Evolutionary conservation across 2,797 vertebrate species (phyloP), one percentile per base, ranked within the genome.

Genomic region (Crenuchus spilurus): DNA sequence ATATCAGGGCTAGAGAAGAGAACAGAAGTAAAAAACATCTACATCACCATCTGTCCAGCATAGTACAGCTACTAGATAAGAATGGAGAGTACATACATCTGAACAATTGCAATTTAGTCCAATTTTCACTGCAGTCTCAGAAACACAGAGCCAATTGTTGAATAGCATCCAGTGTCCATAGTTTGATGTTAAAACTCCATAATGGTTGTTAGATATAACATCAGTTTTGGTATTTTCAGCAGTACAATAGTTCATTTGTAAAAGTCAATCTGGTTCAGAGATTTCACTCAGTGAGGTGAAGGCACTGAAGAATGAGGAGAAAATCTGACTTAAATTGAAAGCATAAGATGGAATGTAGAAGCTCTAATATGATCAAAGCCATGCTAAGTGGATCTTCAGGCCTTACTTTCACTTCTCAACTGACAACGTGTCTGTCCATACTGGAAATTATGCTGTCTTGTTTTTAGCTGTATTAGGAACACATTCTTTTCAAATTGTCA

Each of bases 331-430:
- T 76, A 81, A 83, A 89, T 82, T 86, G 85, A 89, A 90, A 84
- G 84, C 70, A 71, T 77, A 84, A 87, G 79, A 83, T 31, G 73
- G 83, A 81, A 85, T 64, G 58, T 51, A 80, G 87, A 85, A 89
- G 85, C 87, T 84, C 82, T 89, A 91, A 91, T 89, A 86, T 91
- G 88, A 92, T 93, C 88, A 92, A 92, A 92, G 91, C 84, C 84
- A 91, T 83, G 86, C 85, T 89, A 92, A 92, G 89, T 92, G 87
- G 88, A 92, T 92, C 87, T 92, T 79, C 85, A 80, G 87, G 89
- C 85, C 84, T 92, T 91, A 87, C 86, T 88, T 88, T 82, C 83
- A 83, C 84, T 84, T 89, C 88, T 86, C 81, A 85, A 82, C 83
- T 88, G 87, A 91, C 90, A 90, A 88, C 86, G 85, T 87, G 88